Evolutionary conservation across 1,140 invertebrate species (phyloP).

Genomic region (Drosophila parvula): DNA sequence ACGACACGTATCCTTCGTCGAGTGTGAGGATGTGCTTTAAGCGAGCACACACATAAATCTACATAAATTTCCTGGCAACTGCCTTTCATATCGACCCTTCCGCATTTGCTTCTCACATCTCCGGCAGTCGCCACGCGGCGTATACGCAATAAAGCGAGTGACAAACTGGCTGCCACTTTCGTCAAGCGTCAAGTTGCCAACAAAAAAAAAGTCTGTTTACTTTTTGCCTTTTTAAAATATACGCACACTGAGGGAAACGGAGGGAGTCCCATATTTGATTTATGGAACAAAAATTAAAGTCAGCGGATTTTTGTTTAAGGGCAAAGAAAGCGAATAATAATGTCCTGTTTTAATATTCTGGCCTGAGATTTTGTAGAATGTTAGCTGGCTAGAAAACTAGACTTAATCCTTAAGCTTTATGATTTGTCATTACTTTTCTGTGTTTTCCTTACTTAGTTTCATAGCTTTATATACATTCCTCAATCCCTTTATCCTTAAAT

Average conservation of each 20-base stretch:
- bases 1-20: slow-evolving; percentile 18
- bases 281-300: neutral
- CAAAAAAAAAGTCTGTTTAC: slow-evolving; percentile 38
- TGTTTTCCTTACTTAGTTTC: no score
- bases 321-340: neutral
- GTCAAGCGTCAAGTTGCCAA: slow-evolving; percentile 39
- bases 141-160: slow-evolving; percentile 69
- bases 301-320: no score
- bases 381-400: no score
- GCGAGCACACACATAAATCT: slow-evolving; percentile 33
- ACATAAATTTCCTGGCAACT: slow-evolving; percentile 53
- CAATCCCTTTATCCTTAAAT: no score
- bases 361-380: no score
- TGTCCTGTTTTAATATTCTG: neutral
- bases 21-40: slow-evolving; percentile 15
- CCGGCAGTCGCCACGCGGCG: slow-evolving; percentile 37
- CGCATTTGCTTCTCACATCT: slow-evolving; percentile 1
- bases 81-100: slow-evolving; percentile 25
- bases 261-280: neutral
- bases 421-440: no score
- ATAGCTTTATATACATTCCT: no score
- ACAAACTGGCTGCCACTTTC: slow-evolving; percentile 48
- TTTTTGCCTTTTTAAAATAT: slow-evolving; percentile 36
- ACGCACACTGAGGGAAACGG: neutral
- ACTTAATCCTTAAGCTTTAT: no score